Base-by-base conservation (phyloP, 2,888 invertebrate genomes). In the Anorthoa munda region DNA sequence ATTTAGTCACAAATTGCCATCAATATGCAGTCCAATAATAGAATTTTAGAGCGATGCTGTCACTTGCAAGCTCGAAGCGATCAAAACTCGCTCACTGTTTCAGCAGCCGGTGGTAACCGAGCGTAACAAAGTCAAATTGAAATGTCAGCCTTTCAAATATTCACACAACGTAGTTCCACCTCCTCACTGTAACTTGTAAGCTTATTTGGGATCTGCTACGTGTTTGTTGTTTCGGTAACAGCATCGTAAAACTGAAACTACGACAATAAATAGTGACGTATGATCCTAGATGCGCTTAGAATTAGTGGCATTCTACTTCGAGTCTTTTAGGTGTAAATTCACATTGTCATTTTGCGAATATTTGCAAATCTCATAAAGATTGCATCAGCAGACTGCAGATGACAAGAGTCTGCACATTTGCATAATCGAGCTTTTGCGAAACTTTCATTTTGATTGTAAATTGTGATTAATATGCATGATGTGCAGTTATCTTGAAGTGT, bases 101-200 rank as follows among this genome's bases (percentile, higher is more conserved):
- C 83, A 82, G 80, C 83, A 83, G 83, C 66, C 81, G 84, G 75
- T 83, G 66, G 77, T 82, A 89, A 86, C 89, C 87, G 82, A 90
- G 90, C 91, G 90, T 90, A 89, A 92, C 92, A 91, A 92, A 94
- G 90, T 92, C 90, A 92, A 94, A 95, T 95, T 94, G 94, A 92
- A 94, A 94, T 90, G 95, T 94, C 94, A 94, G 86, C 89, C 87
- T 91, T 85, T 89, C 88, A 91, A 90, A 92, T 89, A 88, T 90
- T 91, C 87, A 85, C 85, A 78, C 75, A 74, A 75, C 77, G 83
- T 83, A 75, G 61, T 75, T 77, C 65, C 58, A 76, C 73, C 55
- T 67, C 56, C 55, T 69, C 63, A 70, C 69, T 72, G 66, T 72
- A 68, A 79, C 74, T 79, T 77, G 82, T 81, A 58, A 77, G 79